These are phyloP conservation scores for Drosophila azteca DNA, from an alignment of 1,140 invertebrate species.

Conservation along the genomic window DNA sequence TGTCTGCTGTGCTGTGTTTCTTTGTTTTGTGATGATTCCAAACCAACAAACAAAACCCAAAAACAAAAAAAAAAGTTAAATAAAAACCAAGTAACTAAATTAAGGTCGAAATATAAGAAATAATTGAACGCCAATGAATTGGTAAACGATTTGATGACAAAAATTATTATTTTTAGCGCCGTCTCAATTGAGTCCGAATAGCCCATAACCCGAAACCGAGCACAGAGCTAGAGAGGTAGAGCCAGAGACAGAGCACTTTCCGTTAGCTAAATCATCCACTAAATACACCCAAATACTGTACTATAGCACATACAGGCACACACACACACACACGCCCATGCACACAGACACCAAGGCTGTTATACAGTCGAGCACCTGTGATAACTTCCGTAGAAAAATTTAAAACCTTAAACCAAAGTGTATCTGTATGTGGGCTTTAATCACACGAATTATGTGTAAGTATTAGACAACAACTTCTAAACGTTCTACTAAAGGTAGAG, in stretches of 20 bases:
- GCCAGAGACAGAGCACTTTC: neutral
- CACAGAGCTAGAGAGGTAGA: slow-evolving; percentile 28
- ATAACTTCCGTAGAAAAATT: slow-evolving; percentile 35
- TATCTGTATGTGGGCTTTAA: slow-evolving; percentile 26
- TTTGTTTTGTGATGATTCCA: slow-evolving; percentile 33
- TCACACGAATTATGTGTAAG: slow-evolving; percentile 42
- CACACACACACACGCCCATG: slow-evolving; percentile 19
- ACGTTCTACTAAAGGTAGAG: neutral
- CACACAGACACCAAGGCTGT: slow-evolving; percentile 27
- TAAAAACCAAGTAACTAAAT: slow-evolving; percentile 9
- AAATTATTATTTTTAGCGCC: slow-evolving; percentile 68
- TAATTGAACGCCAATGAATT: slow-evolving; percentile 11
- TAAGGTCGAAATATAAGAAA: slow-evolving; percentile 27
- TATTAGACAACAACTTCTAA: slow-evolving; percentile 23
- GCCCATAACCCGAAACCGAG: slow-evolving; percentile 35
- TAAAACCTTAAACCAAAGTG: slow-evolving; percentile 6
- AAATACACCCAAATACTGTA: slow-evolving; percentile 25
- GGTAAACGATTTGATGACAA: slow-evolving; percentile 50
- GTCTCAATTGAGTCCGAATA: slow-evolving; percentile 68
- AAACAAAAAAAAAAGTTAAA: neutral
- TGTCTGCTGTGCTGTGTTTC: slow-evolving; percentile 40
- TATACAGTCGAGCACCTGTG: slow-evolving; percentile 51
- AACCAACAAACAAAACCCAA: slow-evolving; percentile 4
- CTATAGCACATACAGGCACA: slow-evolving; percentile 23
- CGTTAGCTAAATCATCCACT: slow-evolving; percentile 37